A percentile compares a stretch with the other conserved stretches of the same genome.
Evolutionary conservation across 1,140 invertebrate genomes (phyloP).

Genomic region (Delia radicum): DNA sequence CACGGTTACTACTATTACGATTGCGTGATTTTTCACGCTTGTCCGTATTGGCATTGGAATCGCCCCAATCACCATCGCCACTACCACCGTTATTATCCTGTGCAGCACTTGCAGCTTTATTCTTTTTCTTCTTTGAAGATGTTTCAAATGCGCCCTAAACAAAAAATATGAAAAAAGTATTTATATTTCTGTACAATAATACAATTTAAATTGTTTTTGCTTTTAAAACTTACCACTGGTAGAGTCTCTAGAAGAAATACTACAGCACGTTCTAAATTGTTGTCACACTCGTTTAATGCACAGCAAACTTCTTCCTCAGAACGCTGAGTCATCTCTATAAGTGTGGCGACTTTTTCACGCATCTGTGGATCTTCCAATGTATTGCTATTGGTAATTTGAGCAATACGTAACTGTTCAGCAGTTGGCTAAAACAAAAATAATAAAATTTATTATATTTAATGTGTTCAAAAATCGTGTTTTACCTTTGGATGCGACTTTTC

Average conservation of each 20-base stretch:
- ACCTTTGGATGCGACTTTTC: conserved; percentile 53
- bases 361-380: conserved; percentile 65
- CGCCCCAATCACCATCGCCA: conserved; percentile 58
- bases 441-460: background rate
- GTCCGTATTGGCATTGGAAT: conserved; percentile 53
- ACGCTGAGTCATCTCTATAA: conserved; percentile 78
- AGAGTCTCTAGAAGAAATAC: conserved; percentile 74
- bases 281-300: conserved; percentile 79
- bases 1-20: conserved; percentile 53
- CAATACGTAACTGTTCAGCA: conserved; percentile 66
- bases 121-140: conserved; percentile 85
- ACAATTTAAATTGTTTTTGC: background rate
- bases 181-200: background rate
- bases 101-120: conserved; percentile 61
- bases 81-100: conserved; percentile 47
- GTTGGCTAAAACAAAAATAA: conserved; percentile 36
- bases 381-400: conserved; percentile 69
- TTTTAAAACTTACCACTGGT: conserved; percentile 60
- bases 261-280: conserved; percentile 73
- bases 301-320: conserved; percentile 81
- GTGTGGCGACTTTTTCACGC: conserved; percentile 72
- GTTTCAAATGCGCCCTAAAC: conserved; percentile 73
- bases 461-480: too few species aligned
- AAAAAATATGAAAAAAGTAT: conserved; percentile 16
- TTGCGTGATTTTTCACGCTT: conserved; percentile 56